These are phyloP conservation scores for Drosophila kepulauana DNA, from an alignment of 1,140 invertebrate genomes.

Conservation along the genomic window DNA sequence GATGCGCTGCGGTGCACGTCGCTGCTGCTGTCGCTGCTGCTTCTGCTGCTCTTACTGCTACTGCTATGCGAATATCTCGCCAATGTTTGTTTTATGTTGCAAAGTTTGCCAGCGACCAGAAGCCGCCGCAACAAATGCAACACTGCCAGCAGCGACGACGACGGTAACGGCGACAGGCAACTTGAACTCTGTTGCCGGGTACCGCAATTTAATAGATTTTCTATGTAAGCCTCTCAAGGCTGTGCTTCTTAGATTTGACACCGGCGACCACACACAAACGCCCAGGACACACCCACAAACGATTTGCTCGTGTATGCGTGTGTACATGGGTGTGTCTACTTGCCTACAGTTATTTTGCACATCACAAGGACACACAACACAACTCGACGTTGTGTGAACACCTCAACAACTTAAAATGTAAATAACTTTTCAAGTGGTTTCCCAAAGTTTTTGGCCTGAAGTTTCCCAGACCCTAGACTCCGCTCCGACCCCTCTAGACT, in stretches of 20 bases:
- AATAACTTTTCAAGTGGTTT: slow-evolving; percentile 83
- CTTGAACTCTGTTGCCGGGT: slow-evolving; percentile 43
- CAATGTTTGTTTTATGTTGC: slow-evolving; percentile 83
- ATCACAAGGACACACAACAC: slow-evolving; percentile 80
- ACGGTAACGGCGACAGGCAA: slow-evolving; percentile 33
- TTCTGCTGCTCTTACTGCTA: neutral
- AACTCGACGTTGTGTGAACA: slow-evolving; percentile 78
- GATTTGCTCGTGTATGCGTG: slow-evolving; percentile 23
- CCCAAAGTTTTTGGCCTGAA: slow-evolving; percentile 75
- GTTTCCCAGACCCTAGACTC: slow-evolving; percentile 31
- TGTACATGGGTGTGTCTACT: slow-evolving; percentile 38
- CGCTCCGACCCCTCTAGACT: slow-evolving; percentile 2
- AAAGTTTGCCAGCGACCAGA: slow-evolving; percentile 71
- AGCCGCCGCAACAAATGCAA: neutral
- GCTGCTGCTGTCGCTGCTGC: neutral
- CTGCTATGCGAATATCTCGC: slow-evolving; percentile 59
- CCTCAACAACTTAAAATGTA: slow-evolving; percentile 83
- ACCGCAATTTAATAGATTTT: slow-evolving; percentile 82
- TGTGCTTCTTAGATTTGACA: slow-evolving; percentile 76
- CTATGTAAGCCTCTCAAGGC: slow-evolving; percentile 73
- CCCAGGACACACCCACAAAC: slow-evolving; percentile 31
- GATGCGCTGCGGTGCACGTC: slow-evolving; percentile 44
- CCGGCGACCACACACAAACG: slow-evolving; percentile 64
- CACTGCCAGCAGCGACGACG: slow-evolving; percentile 1
- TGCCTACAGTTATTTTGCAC: slow-evolving; percentile 80